Percentiles rank a stretch among this genome's conserved stretches.
phyloP scores from a whole-genome alignment of 2,888 invertebrate species.

The Lepidochrysops patricia region DNA sequence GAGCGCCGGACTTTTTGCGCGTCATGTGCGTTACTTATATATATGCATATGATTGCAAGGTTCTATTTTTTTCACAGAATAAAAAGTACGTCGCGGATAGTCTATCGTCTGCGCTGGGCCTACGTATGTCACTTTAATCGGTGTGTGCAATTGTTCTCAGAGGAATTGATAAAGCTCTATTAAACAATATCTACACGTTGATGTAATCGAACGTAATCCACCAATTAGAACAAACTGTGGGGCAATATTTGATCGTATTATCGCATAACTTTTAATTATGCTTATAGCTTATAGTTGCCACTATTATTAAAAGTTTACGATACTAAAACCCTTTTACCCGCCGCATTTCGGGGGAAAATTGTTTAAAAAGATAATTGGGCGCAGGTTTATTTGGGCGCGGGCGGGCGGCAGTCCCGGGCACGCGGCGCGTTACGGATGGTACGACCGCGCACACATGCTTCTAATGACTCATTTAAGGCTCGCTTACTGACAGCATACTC shows the following conservation, averaged over 20 bases:
- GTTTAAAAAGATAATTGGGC: conserved; percentile 66
- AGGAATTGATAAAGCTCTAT: not conserved
- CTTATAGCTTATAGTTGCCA: not conserved
- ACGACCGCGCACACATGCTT: conserved; percentile 48
- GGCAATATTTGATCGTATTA: not conserved
- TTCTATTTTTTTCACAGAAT: too few species aligned
- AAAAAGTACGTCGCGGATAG: too few species aligned
- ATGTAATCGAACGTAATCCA: not conserved
- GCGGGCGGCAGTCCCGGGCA: conserved; percentile 38
- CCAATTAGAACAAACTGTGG: not conserved
- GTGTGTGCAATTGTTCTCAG: not conserved
- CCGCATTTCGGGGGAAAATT: conserved; percentile 57
- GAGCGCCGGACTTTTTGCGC: too few species aligned
- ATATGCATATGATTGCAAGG: too few species aligned
- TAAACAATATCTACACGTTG: not conserved
- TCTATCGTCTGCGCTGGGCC: too few species aligned
- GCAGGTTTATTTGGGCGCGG: conserved; percentile 56
- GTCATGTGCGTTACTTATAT: too few species aligned
- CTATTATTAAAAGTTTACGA: not conserved
- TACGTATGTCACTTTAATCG: not conserved
- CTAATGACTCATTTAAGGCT: conserved; percentile 56
- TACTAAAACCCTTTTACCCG: conserved; percentile 26
- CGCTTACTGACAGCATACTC: conserved; percentile 30
- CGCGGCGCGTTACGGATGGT: conserved; percentile 52
- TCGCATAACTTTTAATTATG: not conserved